Percentiles rank a stretch among this genome's conserved stretches.
Conservation (phyloP, 2,113 vertebrate species). For the Podiceps cristatus region DNA sequence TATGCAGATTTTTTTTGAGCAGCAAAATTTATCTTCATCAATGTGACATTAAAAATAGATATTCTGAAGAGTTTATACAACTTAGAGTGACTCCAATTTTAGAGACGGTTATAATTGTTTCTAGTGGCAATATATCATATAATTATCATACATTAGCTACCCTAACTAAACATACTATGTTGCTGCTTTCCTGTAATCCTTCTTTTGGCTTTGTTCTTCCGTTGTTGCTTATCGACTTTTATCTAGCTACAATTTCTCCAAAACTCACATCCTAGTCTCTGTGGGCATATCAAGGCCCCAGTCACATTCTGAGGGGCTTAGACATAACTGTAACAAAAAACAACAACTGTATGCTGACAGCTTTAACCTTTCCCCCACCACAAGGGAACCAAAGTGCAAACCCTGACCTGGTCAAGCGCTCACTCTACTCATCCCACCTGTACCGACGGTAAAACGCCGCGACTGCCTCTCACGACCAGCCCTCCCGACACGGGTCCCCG, state of each 20-base stretch:
- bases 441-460: neutral
- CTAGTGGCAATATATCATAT: neutral
- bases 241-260: neutral
- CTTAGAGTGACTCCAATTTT: neutral
- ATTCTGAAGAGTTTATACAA: neutral
- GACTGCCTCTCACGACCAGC: neutral
- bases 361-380: constrained; percentile 21
- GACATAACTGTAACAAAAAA: constrained; percentile 18
- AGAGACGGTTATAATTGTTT: neutral
- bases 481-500: neutral
- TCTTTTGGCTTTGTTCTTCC: neutral
- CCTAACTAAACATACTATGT: neutral
- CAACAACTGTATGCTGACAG: neutral
- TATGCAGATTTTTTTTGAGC: neutral
- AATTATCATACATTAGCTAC: neutral
- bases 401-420: constrained; percentile 8
- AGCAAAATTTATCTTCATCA: neutral
- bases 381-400: neutral
- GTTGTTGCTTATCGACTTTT: neutral
- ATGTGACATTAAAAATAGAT: neutral
- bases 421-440: neutral
- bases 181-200: neutral
- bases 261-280: constrained; percentile 36
- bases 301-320: neutral
- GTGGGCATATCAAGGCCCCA: neutral